Evolutionary conservation across 92 coral and sea anemone genomes (phyloP).

Genomic region (Phenganax marumi): DNA sequence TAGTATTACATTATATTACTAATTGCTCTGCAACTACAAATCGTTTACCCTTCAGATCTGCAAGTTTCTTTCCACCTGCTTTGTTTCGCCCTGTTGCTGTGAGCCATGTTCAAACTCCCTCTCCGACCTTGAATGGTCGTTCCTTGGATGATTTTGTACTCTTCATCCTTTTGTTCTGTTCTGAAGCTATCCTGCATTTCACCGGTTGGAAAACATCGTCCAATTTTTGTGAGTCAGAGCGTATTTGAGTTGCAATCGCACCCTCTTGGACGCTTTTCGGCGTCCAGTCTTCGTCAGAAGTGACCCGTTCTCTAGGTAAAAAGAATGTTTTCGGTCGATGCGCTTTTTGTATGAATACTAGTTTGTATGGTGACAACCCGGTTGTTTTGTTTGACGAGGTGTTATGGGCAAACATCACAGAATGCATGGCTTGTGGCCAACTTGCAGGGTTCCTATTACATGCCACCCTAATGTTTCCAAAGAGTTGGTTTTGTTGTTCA

Average conservation of each 20-base stretch:
- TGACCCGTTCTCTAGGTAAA: background rate
- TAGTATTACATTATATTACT: too few relatives aligned
- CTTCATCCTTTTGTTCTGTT: too few relatives aligned
- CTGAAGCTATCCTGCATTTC: too few relatives aligned
- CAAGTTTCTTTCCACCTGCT: background rate
- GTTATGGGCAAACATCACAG: background rate
- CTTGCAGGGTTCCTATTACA: background rate
- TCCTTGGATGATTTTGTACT: constrained; percentile 10
- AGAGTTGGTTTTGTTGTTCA: constrained; percentile 2
- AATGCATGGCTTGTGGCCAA: background rate
- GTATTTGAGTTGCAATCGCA: background rate
- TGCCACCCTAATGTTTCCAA: background rate
- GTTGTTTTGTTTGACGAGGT: background rate
- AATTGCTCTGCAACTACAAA: constrained; percentile 1
- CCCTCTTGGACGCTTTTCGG: background rate
- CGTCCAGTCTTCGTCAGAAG: background rate
- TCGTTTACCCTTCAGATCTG: background rate
- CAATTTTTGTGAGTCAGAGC: background rate
- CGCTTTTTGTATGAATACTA: background rate
- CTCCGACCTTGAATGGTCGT: constrained; percentile 9
- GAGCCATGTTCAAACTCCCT: background rate
- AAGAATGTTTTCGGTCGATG: background rate
- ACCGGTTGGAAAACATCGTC: background rate
- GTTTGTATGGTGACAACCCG: background rate
- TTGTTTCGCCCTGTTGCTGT: background rate